phyloP scores from a whole-genome alignment of 2,888 invertebrate species.

The Tridacna crocea region DNA sequence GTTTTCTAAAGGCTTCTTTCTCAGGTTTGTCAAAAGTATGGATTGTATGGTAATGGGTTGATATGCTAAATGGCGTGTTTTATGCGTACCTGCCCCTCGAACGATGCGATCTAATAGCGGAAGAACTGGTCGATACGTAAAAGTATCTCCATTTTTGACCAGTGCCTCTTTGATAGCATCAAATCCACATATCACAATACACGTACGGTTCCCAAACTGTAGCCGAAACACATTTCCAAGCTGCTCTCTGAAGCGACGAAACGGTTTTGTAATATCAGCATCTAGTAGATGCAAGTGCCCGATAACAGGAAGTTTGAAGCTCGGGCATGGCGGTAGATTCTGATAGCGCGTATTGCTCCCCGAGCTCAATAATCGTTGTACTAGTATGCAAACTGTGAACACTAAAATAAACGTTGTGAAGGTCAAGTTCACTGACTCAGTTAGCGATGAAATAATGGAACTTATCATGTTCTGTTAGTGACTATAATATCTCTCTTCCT shows the following conservation, averaged over 20 bases:
- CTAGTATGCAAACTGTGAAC: constrained; percentile 3
- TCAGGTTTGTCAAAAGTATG: too few relatives aligned
- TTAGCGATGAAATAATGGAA: not conserved
- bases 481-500: too few relatives aligned
- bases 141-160: constrained; percentile 33
- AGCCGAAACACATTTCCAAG: constrained; percentile 36
- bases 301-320: constrained; percentile 30
- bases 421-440: constrained; percentile 7
- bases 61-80: too few relatives aligned
- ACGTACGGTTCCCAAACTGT: constrained; percentile 27
- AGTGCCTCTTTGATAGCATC: constrained; percentile 39
- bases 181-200: constrained; percentile 36
- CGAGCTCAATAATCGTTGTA: constrained; percentile 5
- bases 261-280: constrained; percentile 31
- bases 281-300: constrained; percentile 39
- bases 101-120: not conserved
- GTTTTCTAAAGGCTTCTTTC: not conserved
- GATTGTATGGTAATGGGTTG: too few relatives aligned
- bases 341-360: constrained; percentile 1
- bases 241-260: constrained; percentile 24
- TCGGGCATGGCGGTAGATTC: constrained; percentile 37
- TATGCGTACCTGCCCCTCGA: constrained; percentile 1
- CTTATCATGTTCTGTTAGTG: not conserved
- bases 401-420: constrained; percentile 6
- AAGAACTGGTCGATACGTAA: constrained; percentile 21